phyloP scores from a whole-genome alignment of 1,140 invertebrate genomes.

The Sitophilus oryzae region DNA sequence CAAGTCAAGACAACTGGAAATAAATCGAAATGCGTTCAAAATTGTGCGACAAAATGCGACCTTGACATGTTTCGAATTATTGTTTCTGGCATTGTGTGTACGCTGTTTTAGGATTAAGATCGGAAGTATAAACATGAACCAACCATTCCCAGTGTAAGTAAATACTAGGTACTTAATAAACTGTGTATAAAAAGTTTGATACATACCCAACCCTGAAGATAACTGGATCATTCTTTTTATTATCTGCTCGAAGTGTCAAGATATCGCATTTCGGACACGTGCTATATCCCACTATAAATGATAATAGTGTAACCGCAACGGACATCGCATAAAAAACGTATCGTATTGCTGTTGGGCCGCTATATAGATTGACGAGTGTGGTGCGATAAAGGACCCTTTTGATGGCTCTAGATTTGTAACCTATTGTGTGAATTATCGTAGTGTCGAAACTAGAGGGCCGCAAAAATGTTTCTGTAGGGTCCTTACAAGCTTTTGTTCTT shows the following conservation, averaged over 20 bases:
- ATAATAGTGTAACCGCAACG: slow-evolving; percentile 14
- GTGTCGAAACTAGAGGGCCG: neutral
- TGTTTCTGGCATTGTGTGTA: too few species aligned
- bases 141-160: too few species aligned
- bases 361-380: neutral
- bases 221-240: slow-evolving; percentile 5
- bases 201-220: too few species aligned
- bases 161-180: too few species aligned
- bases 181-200: too few species aligned
- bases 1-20: too few species aligned
- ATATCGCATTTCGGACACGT: slow-evolving; percentile 11
- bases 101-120: too few species aligned
- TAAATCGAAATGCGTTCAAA: too few species aligned
- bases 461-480: neutral
- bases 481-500: neutral
- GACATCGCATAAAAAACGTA: slow-evolving; percentile 12
- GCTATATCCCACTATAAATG: slow-evolving; percentile 15
- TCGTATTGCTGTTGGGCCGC: slow-evolving; percentile 7
- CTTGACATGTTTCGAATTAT: too few species aligned
- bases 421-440: slow-evolving; percentile 12
- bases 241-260: slow-evolving; percentile 7
- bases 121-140: too few species aligned
- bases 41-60: too few species aligned
- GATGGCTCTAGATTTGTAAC: slow-evolving; percentile 16
- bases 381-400: slow-evolving; percentile 10